Evolutionary conservation across 2,113 vertebrate genomes (phyloP).

Genomic region (Scatophagus argus): DNA sequence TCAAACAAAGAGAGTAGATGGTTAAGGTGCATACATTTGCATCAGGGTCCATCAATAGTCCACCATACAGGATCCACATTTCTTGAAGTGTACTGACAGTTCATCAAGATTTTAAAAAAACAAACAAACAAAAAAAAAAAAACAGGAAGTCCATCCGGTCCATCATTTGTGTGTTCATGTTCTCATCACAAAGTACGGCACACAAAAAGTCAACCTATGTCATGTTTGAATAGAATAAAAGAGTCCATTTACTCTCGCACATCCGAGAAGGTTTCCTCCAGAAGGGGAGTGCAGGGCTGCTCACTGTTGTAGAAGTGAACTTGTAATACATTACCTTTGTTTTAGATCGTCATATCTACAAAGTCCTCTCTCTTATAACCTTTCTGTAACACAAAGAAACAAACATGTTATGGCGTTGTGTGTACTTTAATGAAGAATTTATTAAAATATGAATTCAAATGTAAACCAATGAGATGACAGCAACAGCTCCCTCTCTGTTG

Average conservation of each 20-base stretch:
- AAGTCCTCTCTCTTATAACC: conserved; percentile 69
- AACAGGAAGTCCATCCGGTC: neutral
- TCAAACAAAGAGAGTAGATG: conserved; percentile 49
- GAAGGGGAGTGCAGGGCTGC: neutral
- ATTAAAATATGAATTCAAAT: neutral
- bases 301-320: conserved; percentile 6
- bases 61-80: neutral
- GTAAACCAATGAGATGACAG: neutral
- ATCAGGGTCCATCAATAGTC: conserved; percentile 51
- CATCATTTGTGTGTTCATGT: neutral
- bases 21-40: conserved; percentile 37
- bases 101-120: conserved; percentile 19
- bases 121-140: too few relatives aligned
- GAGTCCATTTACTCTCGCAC: neutral
- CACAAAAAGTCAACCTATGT: conserved; percentile 21
- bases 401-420: conserved; percentile 19
- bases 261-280: neutral
- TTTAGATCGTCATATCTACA: conserved; percentile 36
- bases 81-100: conserved; percentile 21
- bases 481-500: neutral
- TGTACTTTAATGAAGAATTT: neutral
- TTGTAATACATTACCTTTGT: neutral
- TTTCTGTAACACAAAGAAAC: conserved; percentile 78
- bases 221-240: conserved; percentile 19
- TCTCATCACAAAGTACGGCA: conserved; percentile 19